phyloP scores from a whole-genome alignment of 2,888 invertebrate species.

The Beris chalybata region DNA sequence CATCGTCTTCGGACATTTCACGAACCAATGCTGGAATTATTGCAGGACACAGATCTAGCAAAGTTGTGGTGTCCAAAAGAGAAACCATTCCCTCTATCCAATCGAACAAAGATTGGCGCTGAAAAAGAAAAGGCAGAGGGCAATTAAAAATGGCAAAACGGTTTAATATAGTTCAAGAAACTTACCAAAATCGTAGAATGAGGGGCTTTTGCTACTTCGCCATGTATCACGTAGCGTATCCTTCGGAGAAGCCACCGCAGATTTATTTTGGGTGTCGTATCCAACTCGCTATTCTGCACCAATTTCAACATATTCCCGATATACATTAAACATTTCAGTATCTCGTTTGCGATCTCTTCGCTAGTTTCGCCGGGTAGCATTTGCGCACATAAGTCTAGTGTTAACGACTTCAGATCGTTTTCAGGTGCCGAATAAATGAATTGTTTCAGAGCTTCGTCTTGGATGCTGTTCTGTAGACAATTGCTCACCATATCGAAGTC shows the following conservation, averaged over 20 bases:
- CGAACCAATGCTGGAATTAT: conserved; percentile 69
- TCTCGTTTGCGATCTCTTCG: conserved; percentile 72
- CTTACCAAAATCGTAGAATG: conserved; percentile 71
- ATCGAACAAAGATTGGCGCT: conserved; percentile 80
- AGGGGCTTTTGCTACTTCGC: conserved; percentile 75
- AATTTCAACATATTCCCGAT: conserved; percentile 68
- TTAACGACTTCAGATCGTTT: conserved; percentile 65
- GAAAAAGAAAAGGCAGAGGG: conserved; percentile 42
- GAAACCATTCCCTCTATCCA: conserved; percentile 77
- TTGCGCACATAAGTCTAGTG: conserved; percentile 76
- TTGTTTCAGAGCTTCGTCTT: conserved; percentile 41
- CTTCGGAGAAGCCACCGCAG: conserved; percentile 75
- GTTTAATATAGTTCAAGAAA: conserved; percentile 39
- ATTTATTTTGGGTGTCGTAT: conserved; percentile 56
- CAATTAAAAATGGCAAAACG: conserved; percentile 1
- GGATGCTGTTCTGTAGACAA: conserved; percentile 48
- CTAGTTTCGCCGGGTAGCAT: conserved; percentile 67
- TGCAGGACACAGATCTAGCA: conserved; percentile 56
- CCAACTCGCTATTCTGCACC: conserved; percentile 42
- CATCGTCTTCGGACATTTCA: conserved; percentile 74
- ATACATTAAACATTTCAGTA: conserved; percentile 69
- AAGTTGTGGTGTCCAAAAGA: conserved; percentile 63
- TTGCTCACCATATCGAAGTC: conserved; percentile 57
- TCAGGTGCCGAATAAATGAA: conserved; percentile 67
- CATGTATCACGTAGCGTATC: conserved; percentile 73